Base-by-base conservation (phyloP, 2,888 invertebrate genomes). In the Ophion ventricosus region DNA sequence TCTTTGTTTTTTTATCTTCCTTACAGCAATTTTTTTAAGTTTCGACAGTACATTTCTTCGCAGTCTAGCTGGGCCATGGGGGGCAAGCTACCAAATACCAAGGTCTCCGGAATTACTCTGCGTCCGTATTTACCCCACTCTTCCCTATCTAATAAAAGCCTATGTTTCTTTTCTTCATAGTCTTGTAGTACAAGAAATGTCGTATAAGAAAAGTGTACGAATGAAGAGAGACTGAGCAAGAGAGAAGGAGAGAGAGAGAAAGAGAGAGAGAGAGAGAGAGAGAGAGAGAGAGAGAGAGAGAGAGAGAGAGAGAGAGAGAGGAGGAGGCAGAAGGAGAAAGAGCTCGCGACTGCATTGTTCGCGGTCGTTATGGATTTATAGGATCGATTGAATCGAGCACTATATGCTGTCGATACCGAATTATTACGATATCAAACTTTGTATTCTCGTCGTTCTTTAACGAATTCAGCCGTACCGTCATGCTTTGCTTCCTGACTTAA, bases 321-420 rank as follows among this genome's bases (percentile, higher is more conserved):
- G 49, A 5, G 7, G 49, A n/a, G 49, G 14, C 8, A 49, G 49
- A 25, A 67, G 11, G 1, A 49, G 67, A 25, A 49, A 67, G 25
- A 67, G 67, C 25, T 49, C 49, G 29, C 20, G 29, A 54, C 70
- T 35, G 23, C 43, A 49, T 20, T 17, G 14, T 17, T 26, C 23
- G 35, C 67, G 67, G 49, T 67, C 67, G 67, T 67, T 17, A 49
- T 67, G 20, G 49, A 67, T 49, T 23, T 49, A n/a, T 67, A 64
- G 63, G 64, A 63, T n/a, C 26, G 64, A 73, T 59, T 26, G 59
- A 74, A 35, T 17, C 8, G 17, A 67, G 43, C 67, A n/a, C 23
- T 43, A 26, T 49, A 67, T 49, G 26, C 26, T 26, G 49, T 17
- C 25, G 49, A 26, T 25, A 49, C 25, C 17, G 49, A 67, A 25